Conservation (phyloP, 2,797 vertebrate species). For the Hippoglossus hippoglossus region DNA sequence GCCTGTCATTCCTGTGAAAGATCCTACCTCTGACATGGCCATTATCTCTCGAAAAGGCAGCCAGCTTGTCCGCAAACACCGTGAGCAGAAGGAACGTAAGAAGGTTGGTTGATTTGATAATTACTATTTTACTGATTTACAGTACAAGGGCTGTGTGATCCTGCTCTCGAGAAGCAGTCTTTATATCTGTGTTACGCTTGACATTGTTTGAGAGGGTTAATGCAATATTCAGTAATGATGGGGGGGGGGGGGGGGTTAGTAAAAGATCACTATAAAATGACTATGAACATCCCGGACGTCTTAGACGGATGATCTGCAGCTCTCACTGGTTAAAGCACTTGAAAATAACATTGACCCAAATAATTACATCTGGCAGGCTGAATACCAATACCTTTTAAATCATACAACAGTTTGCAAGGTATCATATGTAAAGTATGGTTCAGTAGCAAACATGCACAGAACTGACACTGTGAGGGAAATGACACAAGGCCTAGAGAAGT, state of each 20-base stretch:
- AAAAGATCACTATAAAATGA: neutral
- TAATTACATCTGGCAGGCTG: neutral
- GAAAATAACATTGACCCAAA: neutral
- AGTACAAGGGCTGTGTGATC: neutral
- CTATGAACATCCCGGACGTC: neutral
- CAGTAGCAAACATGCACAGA: too few species aligned
- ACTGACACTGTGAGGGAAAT: too few species aligned
- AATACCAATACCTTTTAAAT: neutral
- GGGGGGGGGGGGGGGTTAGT: neutral
- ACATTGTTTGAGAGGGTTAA: neutral
- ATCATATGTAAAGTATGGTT: too few species aligned
- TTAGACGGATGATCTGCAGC: too few species aligned
- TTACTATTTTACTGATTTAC: neutral
- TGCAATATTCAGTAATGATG: neutral
- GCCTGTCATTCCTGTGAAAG: constrained; percentile 97
- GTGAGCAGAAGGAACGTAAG: constrained; percentile 98
- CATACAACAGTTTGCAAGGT: neutral
- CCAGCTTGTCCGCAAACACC: constrained; percentile 95
- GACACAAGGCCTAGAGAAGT: too few species aligned
- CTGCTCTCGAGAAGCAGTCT: neutral
- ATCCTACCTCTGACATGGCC: constrained; percentile 96
- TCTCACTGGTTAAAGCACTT: too few species aligned
- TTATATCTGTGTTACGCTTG: neutral
- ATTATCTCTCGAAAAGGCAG: constrained; percentile 99
- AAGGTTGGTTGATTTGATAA: constrained; percentile 84